Evolutionary conservation across 2,113 vertebrate species (phyloP).

Genomic region (Tinamus guttatus): DNA sequence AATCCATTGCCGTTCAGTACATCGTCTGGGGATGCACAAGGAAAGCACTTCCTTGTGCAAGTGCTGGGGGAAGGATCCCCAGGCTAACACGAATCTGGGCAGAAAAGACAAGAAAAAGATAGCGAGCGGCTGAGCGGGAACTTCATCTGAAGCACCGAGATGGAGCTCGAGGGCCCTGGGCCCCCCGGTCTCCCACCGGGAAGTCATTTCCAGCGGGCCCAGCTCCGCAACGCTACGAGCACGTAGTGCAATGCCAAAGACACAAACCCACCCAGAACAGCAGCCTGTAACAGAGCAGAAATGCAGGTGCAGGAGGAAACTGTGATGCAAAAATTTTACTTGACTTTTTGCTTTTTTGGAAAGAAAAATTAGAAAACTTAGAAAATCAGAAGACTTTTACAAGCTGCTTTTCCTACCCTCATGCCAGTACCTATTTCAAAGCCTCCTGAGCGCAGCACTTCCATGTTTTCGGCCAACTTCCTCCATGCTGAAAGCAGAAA

Average conservation of each 20-base stretch:
- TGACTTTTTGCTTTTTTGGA: neutral
- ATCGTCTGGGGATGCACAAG: neutral
- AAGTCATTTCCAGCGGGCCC: neutral
- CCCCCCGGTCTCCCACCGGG: fast-evolving
- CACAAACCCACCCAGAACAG: neutral
- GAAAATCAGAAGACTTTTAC: neutral
- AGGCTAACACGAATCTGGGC: neutral
- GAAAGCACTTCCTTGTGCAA: constrained; percentile 28
- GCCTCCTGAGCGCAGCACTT: neutral
- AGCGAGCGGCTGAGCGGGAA: neutral
- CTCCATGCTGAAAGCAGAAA: neutral
- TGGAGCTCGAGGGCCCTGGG: neutral
- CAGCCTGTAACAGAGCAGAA: neutral
- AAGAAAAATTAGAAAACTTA: neutral
- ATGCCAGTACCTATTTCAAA: neutral
- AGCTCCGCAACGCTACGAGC: neutral
- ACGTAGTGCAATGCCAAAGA: no score
- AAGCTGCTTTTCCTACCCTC: neutral
- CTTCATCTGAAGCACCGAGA: neutral
- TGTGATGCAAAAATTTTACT: neutral
- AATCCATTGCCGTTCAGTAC: neutral
- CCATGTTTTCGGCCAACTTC: neutral
- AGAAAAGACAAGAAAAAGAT: constrained; percentile 18
- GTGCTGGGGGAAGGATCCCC: no score
- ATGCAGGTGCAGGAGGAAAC: neutral